Evolutionary conservation across 2,888 invertebrate species (phyloP).

Genomic region (Achlya flavicornis): DNA sequence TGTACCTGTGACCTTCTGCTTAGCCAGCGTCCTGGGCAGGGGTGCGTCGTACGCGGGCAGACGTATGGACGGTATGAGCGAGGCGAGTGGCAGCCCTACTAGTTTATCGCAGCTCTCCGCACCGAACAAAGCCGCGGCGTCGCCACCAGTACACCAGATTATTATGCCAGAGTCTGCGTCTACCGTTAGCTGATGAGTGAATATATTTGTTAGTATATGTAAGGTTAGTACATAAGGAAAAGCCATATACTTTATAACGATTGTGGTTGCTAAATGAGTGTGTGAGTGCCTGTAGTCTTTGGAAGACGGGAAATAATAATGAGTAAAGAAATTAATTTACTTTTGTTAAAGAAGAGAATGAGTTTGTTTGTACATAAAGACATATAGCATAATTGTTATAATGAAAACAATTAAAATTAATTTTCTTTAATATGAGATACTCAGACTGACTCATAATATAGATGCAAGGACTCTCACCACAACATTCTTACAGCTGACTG

Average conservation of each 20-base stretch:
- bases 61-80: constrained; percentile 80
- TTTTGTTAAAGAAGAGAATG: too few relatives aligned
- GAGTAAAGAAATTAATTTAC: too few relatives aligned
- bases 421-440: too few relatives aligned
- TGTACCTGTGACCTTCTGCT: constrained; percentile 86
- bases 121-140: constrained; percentile 81
- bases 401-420: too few relatives aligned
- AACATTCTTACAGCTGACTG: constrained; percentile 85
- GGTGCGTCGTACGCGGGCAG: constrained; percentile 68
- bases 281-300: too few relatives aligned
- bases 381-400: too few relatives aligned
- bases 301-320: too few relatives aligned
- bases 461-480: constrained; percentile 63
- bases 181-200: constrained; percentile 60
- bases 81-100: constrained; percentile 74
- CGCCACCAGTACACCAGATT: constrained; percentile 63
- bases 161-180: constrained; percentile 71
- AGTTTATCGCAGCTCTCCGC: constrained; percentile 79
- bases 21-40: constrained; percentile 74
- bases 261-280: background rate
- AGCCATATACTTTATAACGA: background rate
- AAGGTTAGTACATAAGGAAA: background rate
- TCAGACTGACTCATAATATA: too few relatives aligned
- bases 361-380: too few relatives aligned
- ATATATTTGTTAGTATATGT: background rate